A percentile compares a stretch with the other conserved stretches of the same genome.
These are phyloP conservation scores for Suricata suricatta DNA, from an alignment of 2,113 vertebrate species.

Conservation along the genomic window DNA sequence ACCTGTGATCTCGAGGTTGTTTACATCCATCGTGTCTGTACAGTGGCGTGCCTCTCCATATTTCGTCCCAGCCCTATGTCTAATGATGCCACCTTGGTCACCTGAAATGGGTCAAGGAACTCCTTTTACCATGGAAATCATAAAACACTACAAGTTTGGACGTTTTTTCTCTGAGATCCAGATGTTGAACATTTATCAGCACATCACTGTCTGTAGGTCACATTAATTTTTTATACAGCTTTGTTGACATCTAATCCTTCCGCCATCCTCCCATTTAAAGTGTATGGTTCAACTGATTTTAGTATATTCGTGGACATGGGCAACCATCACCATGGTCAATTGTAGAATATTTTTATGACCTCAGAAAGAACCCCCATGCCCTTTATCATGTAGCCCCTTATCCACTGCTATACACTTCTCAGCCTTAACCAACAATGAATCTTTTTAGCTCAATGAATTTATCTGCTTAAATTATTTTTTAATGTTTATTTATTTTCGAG, in stretches of 20 bases:
- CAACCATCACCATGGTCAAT: neutral
- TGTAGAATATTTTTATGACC: conserved; percentile 20
- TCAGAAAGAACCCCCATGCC: neutral
- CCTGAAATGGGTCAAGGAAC: neutral
- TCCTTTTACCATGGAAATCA: neutral
- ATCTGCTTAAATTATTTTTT: neutral
- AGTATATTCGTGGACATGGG: neutral
- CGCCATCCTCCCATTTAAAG: neutral
- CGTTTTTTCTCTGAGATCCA: neutral
- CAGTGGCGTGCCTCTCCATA: neutral
- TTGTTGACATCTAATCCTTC: neutral
- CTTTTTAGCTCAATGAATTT: conserved; percentile 14
- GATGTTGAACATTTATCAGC: neutral
- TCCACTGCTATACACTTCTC: neutral
- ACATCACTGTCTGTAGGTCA: neutral
- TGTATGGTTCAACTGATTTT: neutral
- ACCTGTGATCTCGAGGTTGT: neutral
- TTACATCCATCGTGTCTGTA: neutral
- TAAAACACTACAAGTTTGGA: neutral
- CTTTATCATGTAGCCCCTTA: neutral
- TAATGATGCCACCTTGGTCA: neutral
- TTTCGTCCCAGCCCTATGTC: neutral
- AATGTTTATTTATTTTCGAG: too few relatives aligned
- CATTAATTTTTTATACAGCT: neutral
- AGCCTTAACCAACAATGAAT: neutral